These are phyloP conservation scores for Triplophysa tibetana DNA, from an alignment of 2,113 vertebrate genomes.

Conservation along the genomic window DNA sequence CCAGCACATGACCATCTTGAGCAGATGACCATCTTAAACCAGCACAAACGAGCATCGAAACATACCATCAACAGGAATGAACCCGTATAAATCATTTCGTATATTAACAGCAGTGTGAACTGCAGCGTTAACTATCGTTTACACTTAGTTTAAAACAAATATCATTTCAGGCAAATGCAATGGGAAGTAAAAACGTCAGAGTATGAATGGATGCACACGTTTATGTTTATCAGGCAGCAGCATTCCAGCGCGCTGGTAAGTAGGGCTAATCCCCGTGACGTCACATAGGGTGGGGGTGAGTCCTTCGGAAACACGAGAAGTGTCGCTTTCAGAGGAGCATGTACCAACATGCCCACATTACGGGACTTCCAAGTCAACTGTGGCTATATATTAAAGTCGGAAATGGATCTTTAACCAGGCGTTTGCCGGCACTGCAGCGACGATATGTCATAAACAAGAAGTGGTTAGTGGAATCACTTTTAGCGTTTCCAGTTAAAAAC, in stretches of 20 bases:
- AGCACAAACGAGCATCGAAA: too few relatives aligned
- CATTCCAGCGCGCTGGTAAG: conserved; percentile 38
- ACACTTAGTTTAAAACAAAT: background rate
- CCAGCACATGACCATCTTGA: too few relatives aligned
- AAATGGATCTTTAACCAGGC: conserved; percentile 17
- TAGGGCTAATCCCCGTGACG: conserved; percentile 51
- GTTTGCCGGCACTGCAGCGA: conserved; percentile 1
- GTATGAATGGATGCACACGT: background rate
- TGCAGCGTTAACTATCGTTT: too few relatives aligned
- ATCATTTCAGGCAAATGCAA: background rate
- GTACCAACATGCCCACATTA: conserved; percentile 79
- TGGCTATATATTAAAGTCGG: conserved; percentile 23
- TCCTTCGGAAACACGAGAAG: conserved; percentile 54
- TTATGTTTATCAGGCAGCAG: conserved; percentile 24
- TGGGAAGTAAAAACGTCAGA: background rate
- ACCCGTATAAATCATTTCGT: too few relatives aligned
- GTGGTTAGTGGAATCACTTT: background rate
- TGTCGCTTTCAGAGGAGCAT: conserved; percentile 73
- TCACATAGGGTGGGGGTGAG: conserved; percentile 64
- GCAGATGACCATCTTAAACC: too few relatives aligned
- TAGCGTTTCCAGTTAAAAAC: background rate
- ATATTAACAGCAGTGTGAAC: too few relatives aligned
- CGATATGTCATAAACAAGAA: background rate
- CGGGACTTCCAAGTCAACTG: conserved; percentile 2
- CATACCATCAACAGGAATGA: too few relatives aligned